Evolutionary conservation across 1,140 invertebrate species (phyloP), one percentile per base, ranked within the genome.

Genomic region (Eueides isabella): DNA sequence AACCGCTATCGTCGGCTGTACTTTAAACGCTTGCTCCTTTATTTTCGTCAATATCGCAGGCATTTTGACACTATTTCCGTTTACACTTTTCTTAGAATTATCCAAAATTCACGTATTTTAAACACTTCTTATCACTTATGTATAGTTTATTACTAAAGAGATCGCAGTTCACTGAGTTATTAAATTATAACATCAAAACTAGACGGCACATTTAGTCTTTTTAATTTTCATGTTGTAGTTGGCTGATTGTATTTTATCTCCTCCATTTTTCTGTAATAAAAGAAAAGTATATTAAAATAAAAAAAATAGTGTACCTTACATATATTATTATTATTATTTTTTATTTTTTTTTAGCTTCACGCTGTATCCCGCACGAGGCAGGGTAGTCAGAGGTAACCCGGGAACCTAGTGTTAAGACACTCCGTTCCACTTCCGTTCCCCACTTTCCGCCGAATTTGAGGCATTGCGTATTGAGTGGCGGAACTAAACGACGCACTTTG

Each of bases 1-100:
- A 61, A 94, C 88, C 2, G 95, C 95, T 67, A 96, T 80, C 72
- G 92, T 85, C 41, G 93, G 93, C 78, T 95, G 94, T 66, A 95
- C 94, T 30, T 88, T 76, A 67, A 85, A 90, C 75, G 89, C 90
- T 64, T 93, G 90, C 77, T 93, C 91, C 29, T 87, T 71, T 23
- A 93, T 88, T 77, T 93, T 93, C 12, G 90, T 82, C 77, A 93
- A 74, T 65, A 93, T 93, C 19, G 91, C 91, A 30, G 91, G 91
- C 91, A 93, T 93, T 77, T 85, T 92, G 67, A 23, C n/a, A 55
- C 23, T 23, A 23, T 48, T 23, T 55, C 19, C 7, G 5, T 44
- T 44, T 55, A 55, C 7, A 23, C 9, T 23, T 26, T 55, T 26
- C 9, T 12, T 55, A 55, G 26, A 55, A 55, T 11, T 44, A 44